Evolutionary conservation across 2,113 vertebrate genomes (phyloP), one percentile per base, ranked within the genome.

Genomic region (Heterotis niloticus): DNA sequence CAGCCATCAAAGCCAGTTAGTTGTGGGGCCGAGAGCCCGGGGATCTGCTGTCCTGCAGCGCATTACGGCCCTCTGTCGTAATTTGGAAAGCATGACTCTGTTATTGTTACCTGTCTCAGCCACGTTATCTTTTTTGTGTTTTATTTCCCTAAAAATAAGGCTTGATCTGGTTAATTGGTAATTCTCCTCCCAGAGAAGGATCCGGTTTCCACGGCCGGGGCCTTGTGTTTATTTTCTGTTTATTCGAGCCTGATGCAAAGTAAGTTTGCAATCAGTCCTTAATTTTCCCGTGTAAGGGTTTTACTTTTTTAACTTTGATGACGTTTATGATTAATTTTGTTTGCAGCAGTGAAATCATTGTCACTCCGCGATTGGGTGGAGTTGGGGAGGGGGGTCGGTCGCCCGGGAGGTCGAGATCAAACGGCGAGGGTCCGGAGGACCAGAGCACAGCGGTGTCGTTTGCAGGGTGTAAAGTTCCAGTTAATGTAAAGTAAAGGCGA

Each of bases 401-500:
- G 13, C 54, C n/a, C 51, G 52, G 44, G 23, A 18, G 62, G 18
- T 4, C 9, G 13, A 72, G 78, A 81, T 66, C 80, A 79, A 78
- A 83, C 67, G 14, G 17, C 14, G 26, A 14, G 10, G 26, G 62
- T 71, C 29, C 69, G 12, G 44, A 44, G 70, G 70, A 56, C 52
- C 51, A 24, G 44, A n/a, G 51, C 84, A 83, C 84, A 83, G 86
- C 81, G 71, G 69, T 72, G 80, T 70, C 59, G 76, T 88, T 85
- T 88, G 86, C 83, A 87, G 78, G 83, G 83, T 83, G 78, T 74
- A 68, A 80, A 79, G 84, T 83, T 91, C 84, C 89, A 89, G 84
- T 90, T 83, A 93, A 91, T 79, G 78, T 89, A 90, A 91, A 93
- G 87, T 84, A 85, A 89, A 89, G 82, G 89, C 85, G 54, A 90